Evolutionary conservation across 2,113 vertebrate species (phyloP).

Genomic region (Machaerirhynchus nigripectus): DNA sequence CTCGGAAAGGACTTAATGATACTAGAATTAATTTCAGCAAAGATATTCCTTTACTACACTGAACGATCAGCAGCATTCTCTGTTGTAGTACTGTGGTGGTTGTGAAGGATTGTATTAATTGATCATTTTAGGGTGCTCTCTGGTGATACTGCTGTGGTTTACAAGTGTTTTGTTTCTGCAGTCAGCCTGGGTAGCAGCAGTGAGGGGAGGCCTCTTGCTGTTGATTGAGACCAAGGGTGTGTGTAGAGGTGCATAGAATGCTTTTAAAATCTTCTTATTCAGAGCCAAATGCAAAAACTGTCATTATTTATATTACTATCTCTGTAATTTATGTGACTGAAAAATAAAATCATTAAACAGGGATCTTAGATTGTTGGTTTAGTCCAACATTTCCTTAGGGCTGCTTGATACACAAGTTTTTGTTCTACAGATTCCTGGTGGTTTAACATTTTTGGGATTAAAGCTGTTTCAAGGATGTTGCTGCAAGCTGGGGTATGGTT

Average conservation of each 20-base stretch:
- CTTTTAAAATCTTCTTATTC: neutral
- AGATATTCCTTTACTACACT: neutral
- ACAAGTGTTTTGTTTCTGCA: neutral
- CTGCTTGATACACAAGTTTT: neutral
- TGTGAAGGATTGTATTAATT: neutral
- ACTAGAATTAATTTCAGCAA: neutral
- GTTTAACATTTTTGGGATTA: neutral
- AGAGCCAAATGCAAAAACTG: neutral
- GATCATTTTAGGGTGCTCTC: neutral
- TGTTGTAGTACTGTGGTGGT: neutral
- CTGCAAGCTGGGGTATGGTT: neutral
- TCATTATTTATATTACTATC: neutral
- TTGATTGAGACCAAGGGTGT: neutral
- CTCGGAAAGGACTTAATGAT: neutral
- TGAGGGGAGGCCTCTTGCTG: neutral
- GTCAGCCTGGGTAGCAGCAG: neutral
- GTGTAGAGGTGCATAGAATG: neutral
- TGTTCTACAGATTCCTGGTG: neutral
- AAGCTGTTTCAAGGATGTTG: neutral
- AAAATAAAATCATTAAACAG: neutral
- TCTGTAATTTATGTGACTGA: neutral
- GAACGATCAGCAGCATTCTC: neutral
- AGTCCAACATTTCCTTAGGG: neutral
- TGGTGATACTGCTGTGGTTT: neutral
- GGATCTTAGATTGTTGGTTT: neutral